Base-by-base conservation (phyloP, 2,888 invertebrate species). In the Euzophera pinguis region DNA sequence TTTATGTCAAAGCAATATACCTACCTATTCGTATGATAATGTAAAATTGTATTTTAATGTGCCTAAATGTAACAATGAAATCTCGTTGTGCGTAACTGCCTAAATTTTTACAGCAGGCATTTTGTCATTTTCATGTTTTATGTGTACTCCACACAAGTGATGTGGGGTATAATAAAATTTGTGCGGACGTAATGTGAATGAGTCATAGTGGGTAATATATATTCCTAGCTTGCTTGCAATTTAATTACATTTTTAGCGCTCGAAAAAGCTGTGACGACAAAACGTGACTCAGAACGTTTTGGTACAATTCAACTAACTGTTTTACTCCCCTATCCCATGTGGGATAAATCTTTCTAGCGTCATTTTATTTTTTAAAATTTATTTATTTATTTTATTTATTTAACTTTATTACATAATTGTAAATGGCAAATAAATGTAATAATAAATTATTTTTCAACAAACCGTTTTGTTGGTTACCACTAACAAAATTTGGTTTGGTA, bases 11-110 rank as follows among this genome's bases (percentile, higher is more conserved):
- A n/a, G n/a, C n/a, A n/a, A n/a, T n/a, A n/a, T n/a, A n/a, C n/a
- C n/a, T n/a, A n/a, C n/a, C n/a, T n/a, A n/a, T n/a, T n/a, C n/a
- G n/a, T n/a, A n/a, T 10, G 3, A 32, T 32, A 32, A 32, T 32
- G 3, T 32, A 8, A 32, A 10, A 50, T 42, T 50, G 42, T 22
- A 22, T 50, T 35, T 14, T 43, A n/a, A 56, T 61, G 58, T 69
- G 71, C 73, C 69, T 70, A 59, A 57, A 59, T 56, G 56, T 53
- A 57, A 69, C 69, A 73, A 72, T 71, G 69, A 69, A 68, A 63
- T 58, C 57, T 57, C 22, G 54, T 55, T 58, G 49, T 50, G 32
- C 32, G 62, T 61, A 63, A 64, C 52, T 49, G 22, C 53, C 35
- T 56, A 55, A 65, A 61, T 72, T 75, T 72, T 75, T 64, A 54